phyloP scores from a whole-genome alignment of 2,888 invertebrate species.

The Limnephilus auricula region DNA sequence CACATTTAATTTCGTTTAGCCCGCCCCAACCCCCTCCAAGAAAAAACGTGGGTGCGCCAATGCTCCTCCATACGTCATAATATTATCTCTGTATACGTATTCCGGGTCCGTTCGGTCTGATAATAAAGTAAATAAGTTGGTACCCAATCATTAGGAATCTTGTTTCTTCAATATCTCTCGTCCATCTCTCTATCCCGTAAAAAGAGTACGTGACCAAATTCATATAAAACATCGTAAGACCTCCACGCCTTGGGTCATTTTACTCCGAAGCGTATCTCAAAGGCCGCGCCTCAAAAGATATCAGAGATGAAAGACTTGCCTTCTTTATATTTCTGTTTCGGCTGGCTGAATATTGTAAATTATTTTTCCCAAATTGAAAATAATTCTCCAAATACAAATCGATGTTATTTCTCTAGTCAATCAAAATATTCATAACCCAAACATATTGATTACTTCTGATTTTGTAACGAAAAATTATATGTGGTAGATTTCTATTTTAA shows the following conservation, averaged over 20 bases:
- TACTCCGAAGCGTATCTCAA: constrained; percentile 49
- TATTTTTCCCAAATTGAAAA: not conserved
- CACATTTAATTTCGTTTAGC: too few relatives aligned
- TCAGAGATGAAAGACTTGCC: not conserved
- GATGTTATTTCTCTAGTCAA: not conserved
- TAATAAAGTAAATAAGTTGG: constrained; percentile 25
- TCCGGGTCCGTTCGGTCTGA: not conserved
- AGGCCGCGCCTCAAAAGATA: constrained; percentile 30
- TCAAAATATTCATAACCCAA: not conserved
- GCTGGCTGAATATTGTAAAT: not conserved
- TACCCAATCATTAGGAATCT: constrained; percentile 38
- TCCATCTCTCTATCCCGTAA: constrained; percentile 49
- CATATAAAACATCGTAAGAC: constrained; percentile 60
- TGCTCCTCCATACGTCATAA: too few relatives aligned
- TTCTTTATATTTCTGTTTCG: constrained; percentile 17
- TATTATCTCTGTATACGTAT: not conserved
- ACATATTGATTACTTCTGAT: not conserved
- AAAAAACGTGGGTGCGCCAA: too few relatives aligned
- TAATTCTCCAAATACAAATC: not conserved
- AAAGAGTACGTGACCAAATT: constrained; percentile 60
- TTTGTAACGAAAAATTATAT: too few relatives aligned
- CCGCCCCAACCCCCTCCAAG: too few relatives aligned
- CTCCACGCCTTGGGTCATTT: constrained; percentile 46
- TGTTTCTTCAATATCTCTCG: constrained; percentile 29
- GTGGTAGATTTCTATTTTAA: not conserved